These are phyloP conservation scores for Crossaster papposus DNA, from an alignment of 53 echinoderm and acorn worm species.

Conservation along the genomic window DNA sequence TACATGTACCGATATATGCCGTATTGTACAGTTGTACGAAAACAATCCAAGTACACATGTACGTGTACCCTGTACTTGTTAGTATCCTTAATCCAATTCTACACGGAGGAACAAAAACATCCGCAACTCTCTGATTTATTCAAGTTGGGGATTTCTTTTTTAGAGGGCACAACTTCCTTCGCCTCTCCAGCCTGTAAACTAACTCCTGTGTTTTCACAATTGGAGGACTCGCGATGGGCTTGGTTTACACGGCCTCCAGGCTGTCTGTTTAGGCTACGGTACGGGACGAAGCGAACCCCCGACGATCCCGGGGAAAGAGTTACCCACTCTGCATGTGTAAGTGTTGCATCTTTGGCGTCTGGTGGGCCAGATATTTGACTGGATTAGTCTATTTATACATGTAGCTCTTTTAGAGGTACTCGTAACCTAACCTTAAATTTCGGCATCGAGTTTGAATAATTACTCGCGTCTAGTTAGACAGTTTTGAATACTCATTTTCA, in stretches of 20 bases:
- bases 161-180: conserved; percentile 10
- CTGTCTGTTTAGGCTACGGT: conserved; percentile 48
- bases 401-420: background rate
- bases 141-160: conserved; percentile 38
- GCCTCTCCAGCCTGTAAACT: conserved; percentile 43
- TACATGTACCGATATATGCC: too few relatives aligned
- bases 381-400: too few relatives aligned
- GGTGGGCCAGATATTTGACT: background rate
- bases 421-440: background rate
- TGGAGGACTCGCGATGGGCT: conserved; percentile 40
- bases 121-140: conserved; percentile 34
- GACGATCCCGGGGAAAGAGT: conserved; percentile 6
- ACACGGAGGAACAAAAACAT: background rate
- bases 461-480: background rate
- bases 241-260: conserved; percentile 46
- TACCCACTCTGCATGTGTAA: conserved; percentile 58
- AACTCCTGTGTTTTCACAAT: conserved; percentile 62
- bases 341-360: conserved; percentile 26
- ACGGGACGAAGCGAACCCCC: conserved; percentile 24
- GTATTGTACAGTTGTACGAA: too few relatives aligned
- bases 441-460: conserved; percentile 21
- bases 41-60: background rate
- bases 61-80: background rate
- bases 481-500: conserved; percentile 23
- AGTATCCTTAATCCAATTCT: background rate